Conservation (phyloP, 2,113 vertebrate species). For the Phylloscopus trochilus region DNA sequence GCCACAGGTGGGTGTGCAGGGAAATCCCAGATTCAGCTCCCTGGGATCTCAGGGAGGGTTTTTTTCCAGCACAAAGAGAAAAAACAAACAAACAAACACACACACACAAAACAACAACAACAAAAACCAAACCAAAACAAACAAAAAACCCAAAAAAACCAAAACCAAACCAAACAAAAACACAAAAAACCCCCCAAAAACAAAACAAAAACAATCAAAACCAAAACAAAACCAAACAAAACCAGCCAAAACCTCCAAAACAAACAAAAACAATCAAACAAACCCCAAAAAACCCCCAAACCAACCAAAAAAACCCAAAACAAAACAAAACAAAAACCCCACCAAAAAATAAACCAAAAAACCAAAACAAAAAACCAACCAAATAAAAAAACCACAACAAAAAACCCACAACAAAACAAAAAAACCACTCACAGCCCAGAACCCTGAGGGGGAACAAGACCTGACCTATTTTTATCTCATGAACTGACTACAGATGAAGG, state of each 20-base stretch:
- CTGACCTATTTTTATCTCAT: constrained; percentile 25
- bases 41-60: not conserved
- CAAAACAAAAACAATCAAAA: too few species aligned
- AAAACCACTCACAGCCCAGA: not conserved
- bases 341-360: not conserved
- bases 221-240: too few species aligned
- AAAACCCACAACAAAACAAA: too few species aligned
- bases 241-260: too few species aligned
- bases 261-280: too few species aligned
- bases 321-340: too few species aligned
- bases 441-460: not conserved
- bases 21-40: not conserved
- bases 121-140: not conserved
- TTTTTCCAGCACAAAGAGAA: not conserved
- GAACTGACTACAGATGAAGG: not conserved
- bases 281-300: too few species aligned
- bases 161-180: not conserved
- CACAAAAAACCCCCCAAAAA: too few species aligned
- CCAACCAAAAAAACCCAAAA: not conserved
- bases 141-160: too few species aligned
- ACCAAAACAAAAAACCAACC: too few species aligned
- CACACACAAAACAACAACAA: too few species aligned
- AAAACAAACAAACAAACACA: too few species aligned
- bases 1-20: not conserved
- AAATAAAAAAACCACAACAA: not conserved